A percentile compares a stretch with the other conserved stretches of the same genome.
Conservation (phyloP, 2,888 invertebrate genomes). For the Cantharis nigra region DNA sequence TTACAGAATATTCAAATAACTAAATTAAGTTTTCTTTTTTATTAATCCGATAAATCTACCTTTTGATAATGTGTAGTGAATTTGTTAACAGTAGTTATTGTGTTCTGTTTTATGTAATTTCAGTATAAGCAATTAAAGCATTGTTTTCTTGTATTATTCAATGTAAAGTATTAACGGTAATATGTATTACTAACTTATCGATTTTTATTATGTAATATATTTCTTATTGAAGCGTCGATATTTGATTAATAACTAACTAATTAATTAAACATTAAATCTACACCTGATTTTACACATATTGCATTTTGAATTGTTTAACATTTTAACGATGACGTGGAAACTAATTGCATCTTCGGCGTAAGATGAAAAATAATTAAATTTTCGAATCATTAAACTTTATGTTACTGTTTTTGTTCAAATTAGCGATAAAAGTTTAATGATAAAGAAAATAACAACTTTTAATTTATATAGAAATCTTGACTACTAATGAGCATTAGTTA, state of each 20-base stretch:
- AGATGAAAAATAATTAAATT: neutral
- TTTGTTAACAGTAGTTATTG: neutral
- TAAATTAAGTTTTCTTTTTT: too few relatives aligned
- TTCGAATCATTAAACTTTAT: neutral
- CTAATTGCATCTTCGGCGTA: neutral
- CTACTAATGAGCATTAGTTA: neutral
- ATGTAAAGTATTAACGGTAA: neutral
- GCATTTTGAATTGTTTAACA: neutral
- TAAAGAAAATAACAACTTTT: neutral
- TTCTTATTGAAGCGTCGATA: neutral
- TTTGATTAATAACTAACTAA: neutral
- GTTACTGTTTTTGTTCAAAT: neutral
- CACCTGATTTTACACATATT: neutral
- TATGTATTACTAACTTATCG: neutral
- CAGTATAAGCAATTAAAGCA: neutral
- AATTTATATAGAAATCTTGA: neutral
- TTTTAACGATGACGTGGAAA: neutral
- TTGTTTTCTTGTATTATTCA: neutral
- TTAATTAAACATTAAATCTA: neutral
- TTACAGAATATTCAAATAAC: too few relatives aligned
- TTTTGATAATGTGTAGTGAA: too few relatives aligned
- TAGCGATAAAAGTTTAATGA: neutral
- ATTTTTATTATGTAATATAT: neutral
- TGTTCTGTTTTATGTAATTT: neutral
- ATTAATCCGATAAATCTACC: too few relatives aligned